Evolutionary conservation across 1,140 invertebrate species (phyloP).

Genomic region (Oryctes rhinoceros): DNA sequence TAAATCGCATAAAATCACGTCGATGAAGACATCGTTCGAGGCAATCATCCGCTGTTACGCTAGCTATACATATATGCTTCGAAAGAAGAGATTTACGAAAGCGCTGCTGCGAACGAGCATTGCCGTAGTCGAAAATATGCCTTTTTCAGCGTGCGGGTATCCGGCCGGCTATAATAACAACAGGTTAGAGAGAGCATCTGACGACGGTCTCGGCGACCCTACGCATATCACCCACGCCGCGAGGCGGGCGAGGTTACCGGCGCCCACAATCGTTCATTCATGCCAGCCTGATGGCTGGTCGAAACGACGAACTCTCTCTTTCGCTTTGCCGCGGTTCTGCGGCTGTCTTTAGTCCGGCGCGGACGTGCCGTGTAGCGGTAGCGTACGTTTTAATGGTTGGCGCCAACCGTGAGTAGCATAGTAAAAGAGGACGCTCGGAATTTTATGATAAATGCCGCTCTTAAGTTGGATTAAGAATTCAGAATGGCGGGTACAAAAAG

Average conservation of each 20-base stretch:
- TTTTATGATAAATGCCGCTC: slow-evolving; percentile 5
- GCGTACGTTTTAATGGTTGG: slow-evolving; percentile 21
- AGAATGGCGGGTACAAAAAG: background rate
- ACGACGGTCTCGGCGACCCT: background rate
- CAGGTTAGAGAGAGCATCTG: slow-evolving; percentile 13
- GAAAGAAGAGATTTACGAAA: background rate
- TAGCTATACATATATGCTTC: no score
- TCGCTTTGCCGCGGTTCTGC: background rate
- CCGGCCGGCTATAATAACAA: background rate
- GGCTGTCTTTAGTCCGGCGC: background rate
- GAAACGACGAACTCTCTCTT: slow-evolving; percentile 13
- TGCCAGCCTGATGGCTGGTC: background rate
- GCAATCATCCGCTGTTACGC: background rate
- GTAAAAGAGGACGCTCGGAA: slow-evolving; percentile 11
- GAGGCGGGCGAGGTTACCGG: slow-evolving; percentile 11
- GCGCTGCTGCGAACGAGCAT: background rate
- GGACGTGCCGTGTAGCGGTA: slow-evolving; percentile 12
- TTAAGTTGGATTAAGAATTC: slow-evolving; percentile 21
- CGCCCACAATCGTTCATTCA: slow-evolving; percentile 20
- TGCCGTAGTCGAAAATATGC: background rate
- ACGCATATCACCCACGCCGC: slow-evolving; percentile 19
- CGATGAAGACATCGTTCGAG: background rate
- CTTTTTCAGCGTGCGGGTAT: slow-evolving; percentile 3
- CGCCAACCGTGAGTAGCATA: slow-evolving; percentile 17
- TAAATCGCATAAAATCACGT: background rate